phyloP scores from a whole-genome alignment of 2,888 invertebrate genomes.

The Panorpa germanica region DNA sequence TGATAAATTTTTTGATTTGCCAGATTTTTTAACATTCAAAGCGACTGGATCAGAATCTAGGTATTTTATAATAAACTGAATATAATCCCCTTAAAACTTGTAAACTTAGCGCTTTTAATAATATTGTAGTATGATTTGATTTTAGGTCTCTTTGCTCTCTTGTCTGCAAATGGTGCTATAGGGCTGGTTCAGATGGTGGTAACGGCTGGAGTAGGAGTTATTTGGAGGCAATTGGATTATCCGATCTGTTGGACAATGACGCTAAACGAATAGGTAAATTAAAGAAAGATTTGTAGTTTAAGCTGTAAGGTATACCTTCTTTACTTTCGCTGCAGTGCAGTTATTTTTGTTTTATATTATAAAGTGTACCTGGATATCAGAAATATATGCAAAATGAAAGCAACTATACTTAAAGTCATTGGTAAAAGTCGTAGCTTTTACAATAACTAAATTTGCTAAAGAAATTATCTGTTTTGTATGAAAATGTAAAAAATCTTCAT shows the following conservation, averaged over 20 bases:
- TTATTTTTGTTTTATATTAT: too few relatives aligned
- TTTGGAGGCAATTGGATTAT: constrained; percentile 51
- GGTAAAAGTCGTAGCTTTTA: too few relatives aligned
- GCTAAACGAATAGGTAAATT: constrained; percentile 50
- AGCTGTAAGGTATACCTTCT: too few relatives aligned
- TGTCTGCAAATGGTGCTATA: constrained; percentile 89
- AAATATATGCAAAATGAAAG: too few relatives aligned
- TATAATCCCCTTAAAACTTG: background rate
- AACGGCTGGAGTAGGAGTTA: constrained; percentile 56
- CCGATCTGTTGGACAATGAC: constrained; percentile 46
- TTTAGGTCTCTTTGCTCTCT: constrained; percentile 74
- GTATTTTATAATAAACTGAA: constrained; percentile 24
- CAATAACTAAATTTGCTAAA: too few relatives aligned
- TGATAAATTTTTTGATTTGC: constrained; percentile 72
- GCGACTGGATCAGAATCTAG: constrained; percentile 56
- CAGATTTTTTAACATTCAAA: constrained; percentile 87
- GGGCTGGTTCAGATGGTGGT: constrained; percentile 36
- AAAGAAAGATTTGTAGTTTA: too few relatives aligned
- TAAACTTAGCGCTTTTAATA: too few relatives aligned
- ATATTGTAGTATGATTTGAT: constrained; percentile 2
- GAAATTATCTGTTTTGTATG: too few relatives aligned
- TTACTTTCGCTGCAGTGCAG: too few relatives aligned
- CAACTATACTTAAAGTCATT: too few relatives aligned
- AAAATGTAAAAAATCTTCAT: too few relatives aligned
- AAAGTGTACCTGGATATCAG: too few relatives aligned